Base-by-base conservation (phyloP, 1,140 invertebrate species). In the Scylla paramamosain region DNA sequence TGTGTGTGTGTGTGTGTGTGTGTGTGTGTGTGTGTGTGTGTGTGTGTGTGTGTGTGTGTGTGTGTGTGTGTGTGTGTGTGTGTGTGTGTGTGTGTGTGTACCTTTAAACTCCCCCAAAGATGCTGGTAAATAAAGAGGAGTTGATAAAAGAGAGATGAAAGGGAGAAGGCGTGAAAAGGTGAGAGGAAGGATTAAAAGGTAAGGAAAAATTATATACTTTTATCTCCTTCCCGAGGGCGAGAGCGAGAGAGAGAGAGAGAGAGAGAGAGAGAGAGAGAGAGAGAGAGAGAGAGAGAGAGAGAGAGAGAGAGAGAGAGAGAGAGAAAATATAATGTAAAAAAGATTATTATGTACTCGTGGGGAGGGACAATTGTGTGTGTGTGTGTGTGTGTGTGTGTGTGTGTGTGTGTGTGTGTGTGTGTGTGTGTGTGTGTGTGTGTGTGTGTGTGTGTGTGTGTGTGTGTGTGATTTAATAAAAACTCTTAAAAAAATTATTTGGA, bases 121-220 rank as follows among this genome's bases (percentile, higher is more conserved):
- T 77, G 67, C 67, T 77, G 25, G 67, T 77, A 77, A n/a, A 77
- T 77, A 77, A 77, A 77, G 67, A 59, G 52, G 8, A 77, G 0
- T 25, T 77, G 67, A 77, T 77, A 77, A 77, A 77, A 77, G 67
- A 77, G 67, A 77, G 67, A 77, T 77, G 67, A 77, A 77, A 77
- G n/a, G 25, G 67, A 77, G 0, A 0, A 0, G 25, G 67, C 25
- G 67, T 77, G 67, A 77, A 77, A 77, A 20, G 67, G 67, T 77
- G 67, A n/a, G 67, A 77, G 67, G 67, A 77, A n/a, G 67, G 67
- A 77, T 77, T 77, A 77, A n/a, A 77, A 77, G 20, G 20, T 25
- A 77, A n/a, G 8, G 6, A 77, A 77, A 77, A 77, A 77, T 77
- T 8, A n/a, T n/a, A n/a, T 77, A 77, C 67, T 77, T 77, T 77